These are phyloP conservation scores for Apamea anceps DNA, from an alignment of 2,888 invertebrate species.

Conservation along the genomic window DNA sequence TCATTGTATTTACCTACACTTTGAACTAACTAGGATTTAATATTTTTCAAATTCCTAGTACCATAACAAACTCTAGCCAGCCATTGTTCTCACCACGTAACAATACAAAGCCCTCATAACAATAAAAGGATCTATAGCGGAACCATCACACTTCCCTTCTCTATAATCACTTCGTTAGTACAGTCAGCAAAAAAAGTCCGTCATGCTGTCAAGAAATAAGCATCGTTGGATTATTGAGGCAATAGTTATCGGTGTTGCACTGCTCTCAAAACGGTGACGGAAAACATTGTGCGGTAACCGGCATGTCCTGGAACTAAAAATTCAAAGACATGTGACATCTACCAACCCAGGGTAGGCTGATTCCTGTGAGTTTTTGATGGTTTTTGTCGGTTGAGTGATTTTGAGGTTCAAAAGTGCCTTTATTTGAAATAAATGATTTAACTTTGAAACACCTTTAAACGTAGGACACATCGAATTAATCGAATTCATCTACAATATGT, in stretches of 20 bases:
- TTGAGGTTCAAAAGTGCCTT: no score
- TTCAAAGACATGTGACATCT: no score
- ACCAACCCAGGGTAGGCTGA: no score
- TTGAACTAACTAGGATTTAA: neutral
- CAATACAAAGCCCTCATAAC: slow-evolving; percentile 32
- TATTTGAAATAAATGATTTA: no score
- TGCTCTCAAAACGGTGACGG: no score
- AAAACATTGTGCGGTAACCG: no score
- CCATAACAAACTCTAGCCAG: neutral
- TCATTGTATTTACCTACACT: neutral
- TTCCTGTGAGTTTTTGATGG: no score
- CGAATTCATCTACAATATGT: neutral
- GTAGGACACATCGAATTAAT: neutral
- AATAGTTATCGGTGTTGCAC: neutral
- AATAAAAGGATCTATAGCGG: slow-evolving; percentile 30
- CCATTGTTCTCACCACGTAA: slow-evolving; percentile 27
- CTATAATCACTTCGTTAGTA: slow-evolving; percentile 37
- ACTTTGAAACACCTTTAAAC: neutral
- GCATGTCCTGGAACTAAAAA: no score
- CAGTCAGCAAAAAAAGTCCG: slow-evolving; percentile 5
- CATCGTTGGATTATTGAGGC: neutral
- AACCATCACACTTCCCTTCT: slow-evolving; percentile 34
- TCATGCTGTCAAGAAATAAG: neutral
- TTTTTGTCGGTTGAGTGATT: no score
- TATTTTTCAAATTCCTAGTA: neutral